Evolutionary conservation across 92 coral and sea anemone genomes (phyloP).

Genomic region (Heteractis magnifica): DNA sequence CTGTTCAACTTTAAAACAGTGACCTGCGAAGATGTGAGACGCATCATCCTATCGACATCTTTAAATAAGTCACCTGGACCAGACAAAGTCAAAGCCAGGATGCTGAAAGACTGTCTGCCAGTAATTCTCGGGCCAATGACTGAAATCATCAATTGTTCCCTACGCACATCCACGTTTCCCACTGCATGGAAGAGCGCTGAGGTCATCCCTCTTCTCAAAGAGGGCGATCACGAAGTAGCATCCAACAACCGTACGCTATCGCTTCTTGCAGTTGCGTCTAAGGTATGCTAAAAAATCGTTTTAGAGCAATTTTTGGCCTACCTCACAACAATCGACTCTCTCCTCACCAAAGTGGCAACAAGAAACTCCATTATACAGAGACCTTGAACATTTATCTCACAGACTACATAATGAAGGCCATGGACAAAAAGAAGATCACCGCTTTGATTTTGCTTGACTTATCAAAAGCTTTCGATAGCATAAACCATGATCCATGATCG

Average conservation of each 20-base stretch:
- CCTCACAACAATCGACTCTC: no score
- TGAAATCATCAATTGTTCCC: not conserved
- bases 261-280: conserved; percentile 24
- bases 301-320: no score
- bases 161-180: not conserved
- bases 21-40: not conserved
- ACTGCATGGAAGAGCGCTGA: not conserved
- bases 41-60: not conserved
- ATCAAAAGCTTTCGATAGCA: no score
- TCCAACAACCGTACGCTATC: conserved; percentile 43
- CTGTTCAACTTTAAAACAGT: not conserved
- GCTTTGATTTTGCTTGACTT: no score
- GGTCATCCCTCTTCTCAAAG: conserved; percentile 23
- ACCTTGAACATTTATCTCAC: no score
- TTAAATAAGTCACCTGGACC: not conserved
- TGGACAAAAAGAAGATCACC: no score
- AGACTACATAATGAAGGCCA: no score
- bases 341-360: no score
- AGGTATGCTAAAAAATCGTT: no score
- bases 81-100: not conserved
- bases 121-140: not conserved
- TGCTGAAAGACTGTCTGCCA: not conserved
- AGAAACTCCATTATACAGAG: no score
- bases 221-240: conserved; percentile 39
- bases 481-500: no score